These are phyloP conservation scores for Sarcophaga peregrina DNA, from an alignment of 1,140 invertebrate genomes.

Conservation along the genomic window DNA sequence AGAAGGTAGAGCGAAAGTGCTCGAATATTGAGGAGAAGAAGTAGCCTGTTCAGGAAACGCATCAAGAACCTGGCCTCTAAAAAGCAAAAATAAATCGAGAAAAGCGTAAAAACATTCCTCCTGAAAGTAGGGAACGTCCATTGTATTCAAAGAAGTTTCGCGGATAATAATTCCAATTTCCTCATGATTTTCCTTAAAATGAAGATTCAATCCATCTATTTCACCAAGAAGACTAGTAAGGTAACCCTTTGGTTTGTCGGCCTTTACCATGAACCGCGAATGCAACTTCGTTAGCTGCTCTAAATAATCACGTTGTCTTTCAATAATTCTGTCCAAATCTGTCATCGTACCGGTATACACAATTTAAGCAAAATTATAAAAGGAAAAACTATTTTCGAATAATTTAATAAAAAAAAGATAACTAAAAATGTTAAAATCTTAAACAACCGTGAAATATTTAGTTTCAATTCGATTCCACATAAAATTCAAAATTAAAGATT, in stretches of 20 bases:
- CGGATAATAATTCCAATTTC: neutral
- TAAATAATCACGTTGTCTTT: neutral
- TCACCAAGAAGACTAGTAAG: neutral
- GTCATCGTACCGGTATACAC: neutral
- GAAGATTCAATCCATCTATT: neutral
- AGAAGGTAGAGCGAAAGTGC: neutral
- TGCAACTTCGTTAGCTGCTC: neutral
- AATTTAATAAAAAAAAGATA: neutral
- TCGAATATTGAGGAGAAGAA: neutral
- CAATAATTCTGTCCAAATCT: neutral
- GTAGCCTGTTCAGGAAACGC: neutral
- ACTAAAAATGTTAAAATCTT: neutral
- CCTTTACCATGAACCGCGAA: neutral
- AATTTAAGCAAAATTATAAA: neutral
- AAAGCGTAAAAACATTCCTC: neutral
- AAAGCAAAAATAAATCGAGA: neutral
- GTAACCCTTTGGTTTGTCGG: neutral
- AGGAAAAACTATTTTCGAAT: neutral
- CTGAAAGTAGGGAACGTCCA: neutral
- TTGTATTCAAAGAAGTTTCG: neutral
- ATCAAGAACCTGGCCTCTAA: neutral
- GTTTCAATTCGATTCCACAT: neutral
- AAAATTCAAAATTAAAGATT: neutral
- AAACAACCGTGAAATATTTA: neutral
- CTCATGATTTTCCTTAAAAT: conserved; percentile 1